Conservation (phyloP, 2,888 invertebrate genomes). For the Agrotis exclamationis region DNA sequence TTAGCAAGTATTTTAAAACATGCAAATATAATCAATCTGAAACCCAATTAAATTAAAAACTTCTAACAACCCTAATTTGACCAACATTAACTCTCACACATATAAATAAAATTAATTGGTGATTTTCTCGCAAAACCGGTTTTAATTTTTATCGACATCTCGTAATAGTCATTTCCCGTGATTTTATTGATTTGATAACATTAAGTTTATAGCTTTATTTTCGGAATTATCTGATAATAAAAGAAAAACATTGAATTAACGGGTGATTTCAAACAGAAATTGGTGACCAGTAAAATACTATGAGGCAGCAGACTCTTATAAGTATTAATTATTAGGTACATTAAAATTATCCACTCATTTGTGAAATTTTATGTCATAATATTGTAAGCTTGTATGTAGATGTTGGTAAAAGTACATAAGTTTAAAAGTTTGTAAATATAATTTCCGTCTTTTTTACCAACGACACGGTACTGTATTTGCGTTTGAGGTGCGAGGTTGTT, state of each 20-base stretch:
- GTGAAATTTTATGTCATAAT: not conserved
- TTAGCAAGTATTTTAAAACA: not conserved
- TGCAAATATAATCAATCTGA: constrained; percentile 2
- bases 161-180: constrained; percentile 55
- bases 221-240: constrained; percentile 35
- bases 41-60: constrained; percentile 6
- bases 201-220: constrained; percentile 53
- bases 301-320: not conserved
- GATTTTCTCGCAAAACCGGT: constrained; percentile 55
- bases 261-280: constrained; percentile 27
- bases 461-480: too few species aligned
- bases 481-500: too few species aligned
- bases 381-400: not conserved
- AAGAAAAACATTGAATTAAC: constrained; percentile 38
- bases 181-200: constrained; percentile 57
- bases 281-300: constrained; percentile 4
- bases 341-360: not conserved
- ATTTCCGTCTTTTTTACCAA: too few species aligned
- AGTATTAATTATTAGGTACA: constrained; percentile 20
- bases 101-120: constrained; percentile 58
- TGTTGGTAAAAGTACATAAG: too few species aligned
- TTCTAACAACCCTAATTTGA: constrained; percentile 43
- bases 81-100: constrained; percentile 30
- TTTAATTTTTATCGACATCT: constrained; percentile 42
- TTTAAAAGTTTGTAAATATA: too few species aligned